Base-by-base conservation (phyloP, 2,888 invertebrate genomes). In the Panorpa germanica region DNA sequence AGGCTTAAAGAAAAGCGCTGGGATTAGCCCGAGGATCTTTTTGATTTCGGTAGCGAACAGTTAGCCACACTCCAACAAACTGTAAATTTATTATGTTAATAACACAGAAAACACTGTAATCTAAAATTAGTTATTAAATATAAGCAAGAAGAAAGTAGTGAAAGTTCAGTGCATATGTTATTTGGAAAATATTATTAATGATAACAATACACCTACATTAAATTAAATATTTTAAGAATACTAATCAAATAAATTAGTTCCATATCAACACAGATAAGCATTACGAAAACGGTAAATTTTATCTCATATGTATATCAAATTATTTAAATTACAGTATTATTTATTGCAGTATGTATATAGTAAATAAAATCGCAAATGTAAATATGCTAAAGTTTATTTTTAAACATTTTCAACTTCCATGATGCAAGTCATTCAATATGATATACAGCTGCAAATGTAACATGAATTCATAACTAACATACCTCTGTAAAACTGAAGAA, bases 401-500 rank as follows among this genome's bases (percentile, higher is more conserved):
- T n/a, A n/a, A n/a, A n/a, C n/a, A n/a, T n/a, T n/a, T n/a, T n/a
- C n/a, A n/a, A n/a, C n/a, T n/a, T n/a, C n/a, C n/a, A n/a, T n/a
- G 13, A 24, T 24, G 9, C 14, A 12, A 7, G 8, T 24, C 24
- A 24, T 8, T n/a, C n/a, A n/a, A n/a, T n/a, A n/a, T 3, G 9
- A 10, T 27, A 25, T 14, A 5, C 25, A 32, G 17, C 22, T 28
- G 32, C 10, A 2, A 8, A 12, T 24, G 17, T 35, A 25, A 34
- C 31, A 45, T 15, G 14, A 20, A 23, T 24, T 13, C 10, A 33
- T 33, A 10, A 11, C 11, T 19, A 18, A 47, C 57, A 61, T 65
- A 91, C 93, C 82, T 93, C 93, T 26, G 91, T 88, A 48, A 93
- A 93, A 49, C 91, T 91, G 61, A 95, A 95, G 63, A 95, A 90